Percentiles rank a stretch among this genome's conserved stretches.
These are phyloP conservation scores for Malacoraja senta DNA, from an alignment of 2,797 vertebrate species.

Conservation along the genomic window DNA sequence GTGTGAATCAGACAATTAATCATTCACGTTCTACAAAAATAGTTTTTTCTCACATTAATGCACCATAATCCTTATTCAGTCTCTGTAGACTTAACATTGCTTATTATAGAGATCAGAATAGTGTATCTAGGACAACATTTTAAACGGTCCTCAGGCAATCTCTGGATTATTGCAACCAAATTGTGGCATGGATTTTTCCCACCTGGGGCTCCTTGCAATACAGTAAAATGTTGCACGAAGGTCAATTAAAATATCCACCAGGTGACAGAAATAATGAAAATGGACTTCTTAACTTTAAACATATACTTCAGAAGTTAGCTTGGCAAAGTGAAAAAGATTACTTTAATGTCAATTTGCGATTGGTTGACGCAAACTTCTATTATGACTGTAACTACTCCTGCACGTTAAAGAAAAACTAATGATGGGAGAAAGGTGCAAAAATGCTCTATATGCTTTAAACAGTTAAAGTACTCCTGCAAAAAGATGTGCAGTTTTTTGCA, in stretches of 20 bases:
- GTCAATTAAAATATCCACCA: constrained; percentile 7
- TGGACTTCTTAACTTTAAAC: neutral
- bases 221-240: neutral
- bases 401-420: neutral
- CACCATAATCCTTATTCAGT: neutral
- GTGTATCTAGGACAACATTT: neutral
- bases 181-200: neutral
- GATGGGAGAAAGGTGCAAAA: constrained; percentile 15
- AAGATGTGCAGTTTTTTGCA: neutral
- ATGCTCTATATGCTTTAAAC: neutral
- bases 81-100: neutral
- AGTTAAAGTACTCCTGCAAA: constrained; percentile 9
- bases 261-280: constrained; percentile 9
- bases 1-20: constrained; percentile 18
- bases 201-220: neutral
- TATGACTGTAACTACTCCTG: neutral
- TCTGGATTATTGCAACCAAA: constrained; percentile 11
- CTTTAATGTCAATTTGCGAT: neutral
- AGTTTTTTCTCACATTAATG: constrained; percentile 19
- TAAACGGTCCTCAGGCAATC: neutral
- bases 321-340: neutral
- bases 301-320: neutral
- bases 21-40: constrained; percentile 26
- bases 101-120: constrained; percentile 15
- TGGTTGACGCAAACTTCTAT: neutral